Base-by-base conservation (phyloP, 2,888 invertebrate genomes). In the Eupithecia pulchellata region DNA sequence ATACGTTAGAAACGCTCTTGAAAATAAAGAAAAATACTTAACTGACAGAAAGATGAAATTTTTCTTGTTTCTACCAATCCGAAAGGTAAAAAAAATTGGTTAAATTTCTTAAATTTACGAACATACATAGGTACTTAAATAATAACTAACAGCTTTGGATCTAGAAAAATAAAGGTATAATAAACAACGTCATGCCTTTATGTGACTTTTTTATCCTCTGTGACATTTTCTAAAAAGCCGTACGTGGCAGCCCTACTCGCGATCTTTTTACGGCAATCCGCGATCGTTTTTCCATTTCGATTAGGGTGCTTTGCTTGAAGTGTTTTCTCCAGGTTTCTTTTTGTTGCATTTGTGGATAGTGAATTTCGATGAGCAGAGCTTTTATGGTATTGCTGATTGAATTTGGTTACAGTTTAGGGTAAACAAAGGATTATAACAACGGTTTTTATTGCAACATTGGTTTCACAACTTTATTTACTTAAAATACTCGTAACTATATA, bases 251-350 rank as follows among this genome's bases (percentile, higher is more conserved):
- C 69, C 64, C 67, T 73, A 65, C 0, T 1, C 85, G 86, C 89
- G 91, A 92, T 91, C 92, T 92, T 92, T 93, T 93, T 91, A 91
- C 89, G 89, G 88, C 91, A 90, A 91, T 91, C 88, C 88, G 85
- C 84, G 87, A 89, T 92, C 92, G 92, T 84, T 93, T 91, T 89
- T 84, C 90, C 88, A 87, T 90, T 91, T 84, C 87, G 82, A 91
- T 91, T 90, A 89, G 89, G 88, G 87, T 86, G 82, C 88, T 89
- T 87, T 84, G 83, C 81, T 81, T 77, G 69, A 75, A 75, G 76
- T 78, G 84, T 78, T 77, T 75, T 82, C 77, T 77, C 80, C 82
- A 84, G 81, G 76, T 74, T 76, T 76, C 79, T 83, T 85, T 85
- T 83, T 79, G 77, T 77, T 72, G 73, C 77, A 74, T 79, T 79